A percentile compares a stretch with the other conserved stretches of the same genome.
These are phyloP conservation scores for Cataglyphis altisquamis DNA, from an alignment of 2,888 invertebrate genomes.

Conservation along the genomic window DNA sequence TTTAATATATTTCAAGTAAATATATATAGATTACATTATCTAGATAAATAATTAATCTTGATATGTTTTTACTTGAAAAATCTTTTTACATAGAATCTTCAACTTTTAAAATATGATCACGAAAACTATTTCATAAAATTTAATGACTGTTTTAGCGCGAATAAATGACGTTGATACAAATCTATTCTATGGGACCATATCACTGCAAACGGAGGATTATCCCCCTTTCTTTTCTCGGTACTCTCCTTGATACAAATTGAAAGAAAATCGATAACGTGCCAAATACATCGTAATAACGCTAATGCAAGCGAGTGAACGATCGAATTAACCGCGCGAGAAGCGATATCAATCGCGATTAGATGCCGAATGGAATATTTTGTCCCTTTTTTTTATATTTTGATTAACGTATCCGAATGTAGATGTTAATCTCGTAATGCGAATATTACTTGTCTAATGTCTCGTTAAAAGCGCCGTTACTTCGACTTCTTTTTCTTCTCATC, in stretches of 20 bases:
- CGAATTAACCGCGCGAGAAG: neutral
- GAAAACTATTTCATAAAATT: neutral
- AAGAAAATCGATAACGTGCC: slow-evolving; percentile 35
- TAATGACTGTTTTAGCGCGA: neutral
- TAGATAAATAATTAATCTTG: neutral
- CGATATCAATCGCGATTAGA: neutral
- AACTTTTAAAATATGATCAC: neutral
- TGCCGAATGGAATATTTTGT: neutral
- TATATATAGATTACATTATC: neutral
- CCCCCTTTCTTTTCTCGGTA: neutral
- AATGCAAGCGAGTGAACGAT: slow-evolving; percentile 7
- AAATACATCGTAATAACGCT: slow-evolving; percentile 11
- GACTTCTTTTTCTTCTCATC: neutral
- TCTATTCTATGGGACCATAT: neutral
- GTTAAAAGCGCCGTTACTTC: neutral
- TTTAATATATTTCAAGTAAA: no score
- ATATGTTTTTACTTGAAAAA: neutral
- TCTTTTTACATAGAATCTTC: neutral
- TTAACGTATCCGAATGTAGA: neutral
- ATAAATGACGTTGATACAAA: neutral
- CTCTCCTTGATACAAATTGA: slow-evolving; percentile 20
- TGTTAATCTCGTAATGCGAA: neutral
- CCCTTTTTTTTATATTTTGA: neutral
- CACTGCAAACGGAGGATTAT: slow-evolving; percentile 6
- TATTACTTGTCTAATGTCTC: neutral